Conservation (phyloP, 1,140 invertebrate species). For the Patella vulgata region DNA sequence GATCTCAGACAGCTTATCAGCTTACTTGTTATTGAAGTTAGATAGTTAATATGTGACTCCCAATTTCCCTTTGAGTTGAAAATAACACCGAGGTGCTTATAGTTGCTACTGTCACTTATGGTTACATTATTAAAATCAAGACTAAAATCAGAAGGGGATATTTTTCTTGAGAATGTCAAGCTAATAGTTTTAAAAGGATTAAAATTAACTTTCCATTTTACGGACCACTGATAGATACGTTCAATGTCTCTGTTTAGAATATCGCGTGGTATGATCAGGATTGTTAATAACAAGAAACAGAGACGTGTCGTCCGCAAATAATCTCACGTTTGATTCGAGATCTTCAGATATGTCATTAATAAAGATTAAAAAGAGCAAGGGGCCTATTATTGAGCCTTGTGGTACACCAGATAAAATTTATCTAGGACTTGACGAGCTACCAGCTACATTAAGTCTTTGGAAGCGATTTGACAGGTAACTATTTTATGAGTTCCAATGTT, state of each 20-base stretch:
- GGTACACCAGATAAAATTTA: constrained; percentile 9
- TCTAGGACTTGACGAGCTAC: not conserved
- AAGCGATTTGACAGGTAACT: constrained; percentile 6
- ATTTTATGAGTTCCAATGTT: not conserved
- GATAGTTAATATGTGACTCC: too few relatives aligned
- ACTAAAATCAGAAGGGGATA: too few relatives aligned
- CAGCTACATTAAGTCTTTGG: constrained; percentile 1
- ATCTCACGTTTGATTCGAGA: not conserved
- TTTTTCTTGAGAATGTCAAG: not conserved
- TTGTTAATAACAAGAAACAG: not conserved
- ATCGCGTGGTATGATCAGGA: not conserved
- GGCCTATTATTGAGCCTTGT: constrained; percentile 10
- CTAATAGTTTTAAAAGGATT: not conserved
- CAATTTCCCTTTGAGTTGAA: too few relatives aligned
- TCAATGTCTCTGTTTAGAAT: not conserved
- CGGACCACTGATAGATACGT: not conserved
- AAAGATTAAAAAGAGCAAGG: constrained; percentile 1
- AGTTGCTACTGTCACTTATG: too few relatives aligned
- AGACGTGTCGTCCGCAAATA: constrained; percentile 9
- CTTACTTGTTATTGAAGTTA: too few relatives aligned
- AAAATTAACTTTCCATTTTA: not conserved
- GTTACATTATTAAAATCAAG: too few relatives aligned
- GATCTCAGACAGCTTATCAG: too few relatives aligned
- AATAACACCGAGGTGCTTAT: too few relatives aligned
- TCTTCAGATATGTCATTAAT: constrained; percentile 6